A percentile compares a stretch with the other conserved stretches of the same genome.
These are phyloP conservation scores for Campopleginae sp. DNA, from an alignment of 2,888 invertebrate genomes.

Conservation along the genomic window DNA sequence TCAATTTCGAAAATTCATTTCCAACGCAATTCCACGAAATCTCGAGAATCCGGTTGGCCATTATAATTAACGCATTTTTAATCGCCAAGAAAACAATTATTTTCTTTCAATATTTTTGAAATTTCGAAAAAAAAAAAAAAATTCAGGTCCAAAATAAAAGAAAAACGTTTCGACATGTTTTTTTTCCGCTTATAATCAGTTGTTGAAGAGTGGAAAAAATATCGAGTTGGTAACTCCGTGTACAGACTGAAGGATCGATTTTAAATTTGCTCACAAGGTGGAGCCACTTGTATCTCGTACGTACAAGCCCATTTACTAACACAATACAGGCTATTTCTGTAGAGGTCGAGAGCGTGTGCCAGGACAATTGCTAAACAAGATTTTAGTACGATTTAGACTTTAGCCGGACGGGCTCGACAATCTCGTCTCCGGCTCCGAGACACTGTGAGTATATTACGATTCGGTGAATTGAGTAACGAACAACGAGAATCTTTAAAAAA, in stretches of 20 bases:
- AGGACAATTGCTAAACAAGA: constrained; percentile 70
- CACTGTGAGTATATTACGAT: constrained; percentile 65
- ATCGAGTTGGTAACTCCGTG: constrained; percentile 16
- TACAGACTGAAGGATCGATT: constrained; percentile 12
- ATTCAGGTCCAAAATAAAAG: too few species aligned
- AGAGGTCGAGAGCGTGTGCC: constrained; percentile 74
- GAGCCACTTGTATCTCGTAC: constrained; percentile 39
- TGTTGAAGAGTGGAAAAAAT: background rate
- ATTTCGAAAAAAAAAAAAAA: background rate
- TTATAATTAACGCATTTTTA: background rate
- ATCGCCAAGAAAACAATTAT: background rate
- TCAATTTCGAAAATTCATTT: background rate
- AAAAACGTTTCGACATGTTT: background rate
- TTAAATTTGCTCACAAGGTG: constrained; percentile 45
- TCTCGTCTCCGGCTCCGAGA: constrained; percentile 63
- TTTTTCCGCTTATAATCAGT: background rate
- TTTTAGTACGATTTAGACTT: constrained; percentile 74
- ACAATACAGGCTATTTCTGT: constrained; percentile 69
- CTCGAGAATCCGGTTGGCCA: background rate
- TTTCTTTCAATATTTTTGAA: background rate
- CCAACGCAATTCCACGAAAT: background rate
- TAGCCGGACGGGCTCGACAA: constrained; percentile 71
- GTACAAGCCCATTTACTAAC: constrained; percentile 46
- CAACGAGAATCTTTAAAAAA: constrained; percentile 4
- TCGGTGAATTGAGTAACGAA: constrained; percentile 38